Conservation (phyloP, 2,888 invertebrate species). For the Cosmia pyralina region DNA sequence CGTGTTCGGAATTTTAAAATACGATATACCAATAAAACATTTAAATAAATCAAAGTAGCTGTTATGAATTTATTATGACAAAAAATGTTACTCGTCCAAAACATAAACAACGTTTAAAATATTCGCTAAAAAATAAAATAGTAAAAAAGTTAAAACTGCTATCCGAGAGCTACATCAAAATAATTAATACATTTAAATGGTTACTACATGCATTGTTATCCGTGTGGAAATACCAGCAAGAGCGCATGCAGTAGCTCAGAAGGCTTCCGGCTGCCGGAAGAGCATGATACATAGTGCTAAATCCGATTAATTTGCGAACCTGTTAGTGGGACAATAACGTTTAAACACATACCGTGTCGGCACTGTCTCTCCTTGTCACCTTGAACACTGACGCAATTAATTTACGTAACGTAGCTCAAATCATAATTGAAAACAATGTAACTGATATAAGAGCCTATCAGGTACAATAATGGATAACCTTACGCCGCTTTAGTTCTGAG, state of each 20-base stretch:
- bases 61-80: conserved; percentile 45
- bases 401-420: conserved; percentile 68
- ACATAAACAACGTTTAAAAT: conserved; percentile 31
- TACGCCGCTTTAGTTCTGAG: conserved; percentile 41
- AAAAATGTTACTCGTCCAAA: conserved; percentile 15
- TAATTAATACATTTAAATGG: neutral
- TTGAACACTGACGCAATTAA: conserved; percentile 73
- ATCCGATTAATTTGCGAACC: conserved; percentile 84
- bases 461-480: conserved; percentile 42
- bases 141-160: neutral
- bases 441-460: conserved; percentile 40
- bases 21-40: conserved; percentile 27
- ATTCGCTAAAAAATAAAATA: conserved; percentile 18
- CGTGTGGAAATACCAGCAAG: conserved; percentile 59
- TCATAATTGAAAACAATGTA: conserved; percentile 73
- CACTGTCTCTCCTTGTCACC: conserved; percentile 72
- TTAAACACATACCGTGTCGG: conserved; percentile 80
- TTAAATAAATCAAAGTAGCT: conserved; percentile 43
- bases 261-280: conserved; percentile 74
- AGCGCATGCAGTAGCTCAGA: conserved; percentile 66
- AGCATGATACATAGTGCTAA: conserved; percentile 78
- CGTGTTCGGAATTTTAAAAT: conserved; percentile 44
- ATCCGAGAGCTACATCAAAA: neutral
- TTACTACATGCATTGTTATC: conserved; percentile 54
- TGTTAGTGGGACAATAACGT: conserved; percentile 82